phyloP scores from a whole-genome alignment of 2,113 vertebrate species.

The Micronycteris hirsuta region DNA sequence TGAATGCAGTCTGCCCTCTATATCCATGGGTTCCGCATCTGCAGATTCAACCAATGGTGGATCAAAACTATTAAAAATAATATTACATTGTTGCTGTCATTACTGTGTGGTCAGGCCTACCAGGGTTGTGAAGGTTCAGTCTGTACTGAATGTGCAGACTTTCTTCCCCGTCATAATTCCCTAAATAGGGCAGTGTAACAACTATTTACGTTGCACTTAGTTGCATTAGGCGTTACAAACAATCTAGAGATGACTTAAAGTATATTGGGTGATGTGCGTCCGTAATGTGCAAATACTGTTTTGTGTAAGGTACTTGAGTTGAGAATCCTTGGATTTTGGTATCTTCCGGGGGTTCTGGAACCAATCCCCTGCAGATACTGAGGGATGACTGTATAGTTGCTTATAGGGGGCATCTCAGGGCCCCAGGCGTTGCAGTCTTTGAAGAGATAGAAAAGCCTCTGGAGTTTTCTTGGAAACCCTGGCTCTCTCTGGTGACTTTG shows the following conservation, averaged over 20 bases:
- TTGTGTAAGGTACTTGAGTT: background rate
- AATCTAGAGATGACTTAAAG: background rate
- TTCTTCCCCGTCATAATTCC: background rate
- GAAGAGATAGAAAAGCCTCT: background rate
- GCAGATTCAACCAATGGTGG: background rate
- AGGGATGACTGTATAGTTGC: background rate
- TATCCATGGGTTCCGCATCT: background rate
- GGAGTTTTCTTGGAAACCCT: background rate
- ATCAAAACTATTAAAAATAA: background rate
- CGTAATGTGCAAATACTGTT: background rate
- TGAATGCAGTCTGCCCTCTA: background rate
- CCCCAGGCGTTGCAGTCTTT: background rate
- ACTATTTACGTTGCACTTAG: background rate
- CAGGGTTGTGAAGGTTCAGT: background rate
- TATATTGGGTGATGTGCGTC: background rate
- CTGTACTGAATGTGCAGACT: background rate
- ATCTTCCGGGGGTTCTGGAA: background rate
- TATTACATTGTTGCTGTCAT: background rate
- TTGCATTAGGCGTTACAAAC: background rate
- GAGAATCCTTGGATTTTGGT: background rate
- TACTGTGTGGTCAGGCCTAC: background rate
- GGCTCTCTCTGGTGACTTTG: background rate
- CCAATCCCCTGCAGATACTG: background rate
- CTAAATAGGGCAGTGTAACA: background rate
- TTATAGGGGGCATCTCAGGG: background rate